These are phyloP conservation scores for Leptopilina boulardi DNA, from an alignment of 1,140 invertebrate species.

Conservation along the genomic window DNA sequence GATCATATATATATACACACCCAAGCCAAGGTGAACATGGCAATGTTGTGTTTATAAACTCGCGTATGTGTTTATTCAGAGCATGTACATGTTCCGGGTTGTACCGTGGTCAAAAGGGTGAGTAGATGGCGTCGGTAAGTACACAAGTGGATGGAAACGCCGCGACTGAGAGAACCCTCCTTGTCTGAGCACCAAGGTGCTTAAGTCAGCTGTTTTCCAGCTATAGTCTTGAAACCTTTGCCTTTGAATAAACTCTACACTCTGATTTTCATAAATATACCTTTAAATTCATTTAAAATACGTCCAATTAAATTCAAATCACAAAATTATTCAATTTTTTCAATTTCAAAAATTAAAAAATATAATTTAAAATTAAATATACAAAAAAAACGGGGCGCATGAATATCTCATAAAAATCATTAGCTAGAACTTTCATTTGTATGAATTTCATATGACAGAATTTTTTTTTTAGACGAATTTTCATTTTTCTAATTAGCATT, in stretches of 20 bases:
- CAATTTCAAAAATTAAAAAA: too few relatives aligned
- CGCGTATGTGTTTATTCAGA: neutral
- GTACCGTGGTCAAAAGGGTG: neutral
- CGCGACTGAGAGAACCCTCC: neutral
- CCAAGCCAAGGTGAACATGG: neutral
- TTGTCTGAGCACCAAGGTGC: conserved; percentile 9
- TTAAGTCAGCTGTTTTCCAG: conserved; percentile 3
- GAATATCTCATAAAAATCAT: too few relatives aligned
- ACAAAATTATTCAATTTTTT: too few relatives aligned
- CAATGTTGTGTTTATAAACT: conserved; percentile 3
- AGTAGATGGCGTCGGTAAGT: neutral
- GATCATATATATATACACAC: conserved; percentile 1
- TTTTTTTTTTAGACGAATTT: too few relatives aligned
- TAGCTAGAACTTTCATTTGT: too few relatives aligned
- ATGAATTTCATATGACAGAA: too few relatives aligned
- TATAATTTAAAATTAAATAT: too few relatives aligned
- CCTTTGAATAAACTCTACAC: conserved; percentile 12
- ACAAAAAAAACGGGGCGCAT: too few relatives aligned
- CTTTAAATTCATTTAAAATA: too few relatives aligned
- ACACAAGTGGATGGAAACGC: conserved; percentile 20
- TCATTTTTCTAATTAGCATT: too few relatives aligned
- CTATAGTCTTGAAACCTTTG: neutral
- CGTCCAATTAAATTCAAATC: too few relatives aligned
- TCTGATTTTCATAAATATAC: too few relatives aligned
- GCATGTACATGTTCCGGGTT: neutral